phyloP scores from a whole-genome alignment of 2,113 vertebrate species.

The Gymnobelideus leadbeateri region DNA sequence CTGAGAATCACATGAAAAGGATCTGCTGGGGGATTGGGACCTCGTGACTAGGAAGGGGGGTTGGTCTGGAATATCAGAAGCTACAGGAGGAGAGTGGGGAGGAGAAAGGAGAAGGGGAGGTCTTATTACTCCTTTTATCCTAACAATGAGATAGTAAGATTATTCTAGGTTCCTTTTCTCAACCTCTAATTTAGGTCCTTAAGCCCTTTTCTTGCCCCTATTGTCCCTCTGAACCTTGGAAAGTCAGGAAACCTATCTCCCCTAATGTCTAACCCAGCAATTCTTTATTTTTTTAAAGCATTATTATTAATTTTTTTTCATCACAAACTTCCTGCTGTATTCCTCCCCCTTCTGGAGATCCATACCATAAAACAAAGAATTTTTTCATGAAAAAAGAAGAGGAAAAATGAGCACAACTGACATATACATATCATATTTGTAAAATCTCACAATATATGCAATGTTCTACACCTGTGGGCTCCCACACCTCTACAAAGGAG shows the following conservation, averaged over 20 bases:
- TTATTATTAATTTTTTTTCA: background rate
- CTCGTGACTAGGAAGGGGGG: constrained; percentile 86
- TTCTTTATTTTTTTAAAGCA: background rate
- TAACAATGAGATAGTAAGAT: constrained; percentile 11
- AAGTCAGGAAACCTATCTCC: background rate
- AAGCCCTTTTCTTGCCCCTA: background rate
- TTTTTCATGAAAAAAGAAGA: background rate
- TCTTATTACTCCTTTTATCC: constrained; percentile 64
- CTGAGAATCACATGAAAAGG: constrained; percentile 96
- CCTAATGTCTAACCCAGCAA: background rate
- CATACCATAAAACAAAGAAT: background rate
- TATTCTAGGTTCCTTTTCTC: constrained; percentile 19
- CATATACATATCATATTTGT: background rate
- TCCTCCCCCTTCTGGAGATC: background rate
- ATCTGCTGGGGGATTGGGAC: constrained; percentile 87
- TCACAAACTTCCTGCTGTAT: background rate
- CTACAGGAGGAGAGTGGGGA: constrained; percentile 54
- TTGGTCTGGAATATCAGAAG: constrained; percentile 74
- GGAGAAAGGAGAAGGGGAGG: constrained; percentile 54
- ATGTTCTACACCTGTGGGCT: background rate
- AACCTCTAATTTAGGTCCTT: background rate
- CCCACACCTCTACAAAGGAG: background rate
- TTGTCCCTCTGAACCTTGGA: background rate
- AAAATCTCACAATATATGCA: background rate
- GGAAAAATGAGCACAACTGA: background rate